These are phyloP conservation scores for Corvus hawaiiensis DNA, from an alignment of 2,113 vertebrate species.

Conservation along the genomic window DNA sequence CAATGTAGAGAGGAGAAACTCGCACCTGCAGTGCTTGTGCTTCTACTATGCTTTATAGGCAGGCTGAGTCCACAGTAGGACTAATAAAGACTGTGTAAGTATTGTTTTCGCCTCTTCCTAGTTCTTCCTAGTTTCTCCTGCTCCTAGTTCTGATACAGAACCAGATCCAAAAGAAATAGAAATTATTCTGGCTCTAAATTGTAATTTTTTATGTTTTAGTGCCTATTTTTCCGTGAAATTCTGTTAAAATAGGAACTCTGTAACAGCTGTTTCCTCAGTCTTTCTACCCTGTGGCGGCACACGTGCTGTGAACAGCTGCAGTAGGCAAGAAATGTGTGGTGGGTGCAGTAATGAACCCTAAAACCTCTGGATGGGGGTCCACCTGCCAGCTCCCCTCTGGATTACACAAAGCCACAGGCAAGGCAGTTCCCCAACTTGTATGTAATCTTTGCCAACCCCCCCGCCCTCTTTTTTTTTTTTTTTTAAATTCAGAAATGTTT, in stretches of 20 bases:
- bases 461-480: no score
- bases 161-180: background rate
- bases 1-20: background rate
- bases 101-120: background rate
- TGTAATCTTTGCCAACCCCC: background rate
- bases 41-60: background rate
- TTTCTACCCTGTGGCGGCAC: fast-evolving
- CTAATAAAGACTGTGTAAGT: background rate
- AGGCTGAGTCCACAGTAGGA: background rate
- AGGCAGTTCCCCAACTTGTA: background rate
- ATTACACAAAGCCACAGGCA: background rate
- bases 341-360: background rate
- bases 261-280: background rate
- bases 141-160: background rate
- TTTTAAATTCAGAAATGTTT: background rate
- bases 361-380: background rate
- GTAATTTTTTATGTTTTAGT: background rate
- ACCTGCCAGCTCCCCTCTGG: background rate
- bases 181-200: background rate
- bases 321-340: background rate
- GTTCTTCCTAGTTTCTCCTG: background rate
- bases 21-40: background rate
- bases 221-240: background rate
- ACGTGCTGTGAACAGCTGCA: background rate
- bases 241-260: background rate